Percentiles rank a stretch among this genome's conserved stretches.
Evolutionary conservation across 2,797 vertebrate genomes (phyloP).

Genomic region (Pyrocephalus nanus): DNA sequence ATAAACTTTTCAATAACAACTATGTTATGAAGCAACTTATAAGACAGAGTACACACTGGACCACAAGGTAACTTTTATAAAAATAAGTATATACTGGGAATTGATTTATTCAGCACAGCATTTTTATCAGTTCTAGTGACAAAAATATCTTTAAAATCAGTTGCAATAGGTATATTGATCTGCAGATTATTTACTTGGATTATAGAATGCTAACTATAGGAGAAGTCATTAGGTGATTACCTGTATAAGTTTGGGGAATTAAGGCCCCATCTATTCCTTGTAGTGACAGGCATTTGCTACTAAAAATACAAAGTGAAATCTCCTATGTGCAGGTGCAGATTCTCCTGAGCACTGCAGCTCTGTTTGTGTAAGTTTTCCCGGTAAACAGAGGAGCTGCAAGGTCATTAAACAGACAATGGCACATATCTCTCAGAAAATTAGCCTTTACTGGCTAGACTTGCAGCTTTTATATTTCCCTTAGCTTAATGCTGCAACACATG

Average conservation of each 20-base stretch:
- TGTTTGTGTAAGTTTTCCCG: slow-evolving; percentile 58
- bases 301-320: slow-evolving; percentile 62
- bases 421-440: slow-evolving; percentile 48
- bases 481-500: slow-evolving; percentile 53
- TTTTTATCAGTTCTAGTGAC: not conserved
- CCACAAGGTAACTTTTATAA: not conserved
- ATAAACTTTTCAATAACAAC: not conserved
- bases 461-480: slow-evolving; percentile 64
- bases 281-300: slow-evolving; percentile 52
- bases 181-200: not conserved
- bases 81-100: not conserved
- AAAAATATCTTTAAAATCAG: slow-evolving; percentile 43
- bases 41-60: not conserved
- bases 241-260: slow-evolving; percentile 44
- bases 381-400: slow-evolving; percentile 48
- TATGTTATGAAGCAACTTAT: not conserved
- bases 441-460: slow-evolving; percentile 12
- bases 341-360: slow-evolving; percentile 46
- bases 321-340: slow-evolving; percentile 63
- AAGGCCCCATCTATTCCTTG: slow-evolving; percentile 34
- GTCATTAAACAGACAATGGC: slow-evolving; percentile 47
- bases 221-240: slow-evolving; percentile 36
- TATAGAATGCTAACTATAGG: slow-evolving; percentile 1
- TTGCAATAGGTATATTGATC: slow-evolving; percentile 16
- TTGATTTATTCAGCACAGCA: not conserved